A percentile compares a stretch with the other conserved stretches of the same genome.
phyloP scores from a whole-genome alignment of 2,113 vertebrate species.

The Cygnus buccinator region DNA sequence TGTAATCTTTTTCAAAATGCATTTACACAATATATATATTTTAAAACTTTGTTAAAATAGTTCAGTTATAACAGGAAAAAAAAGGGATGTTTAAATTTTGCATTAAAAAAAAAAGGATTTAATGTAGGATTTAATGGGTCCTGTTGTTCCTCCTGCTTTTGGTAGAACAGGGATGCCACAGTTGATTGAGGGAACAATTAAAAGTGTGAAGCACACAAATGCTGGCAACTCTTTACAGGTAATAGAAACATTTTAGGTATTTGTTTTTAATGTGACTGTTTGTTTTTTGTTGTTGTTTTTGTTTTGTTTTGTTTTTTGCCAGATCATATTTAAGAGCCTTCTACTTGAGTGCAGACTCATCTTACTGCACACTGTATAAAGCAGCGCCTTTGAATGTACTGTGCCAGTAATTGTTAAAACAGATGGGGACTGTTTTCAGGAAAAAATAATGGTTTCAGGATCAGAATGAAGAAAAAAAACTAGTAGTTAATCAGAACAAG shows the following conservation, averaged over 20 bases:
- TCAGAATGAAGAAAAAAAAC: constrained; percentile 14
- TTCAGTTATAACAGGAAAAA: neutral
- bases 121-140: neutral
- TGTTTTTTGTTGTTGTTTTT: too few relatives aligned
- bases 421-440: constrained; percentile 9
- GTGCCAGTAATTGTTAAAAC: constrained; percentile 32
- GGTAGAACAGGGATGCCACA: neutral
- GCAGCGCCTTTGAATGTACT: constrained; percentile 1
- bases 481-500: constrained; percentile 20
- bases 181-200: neutral
- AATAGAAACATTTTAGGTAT: neutral
- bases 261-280: neutral
- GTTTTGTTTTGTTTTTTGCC: neutral
- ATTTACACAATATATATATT: neutral
- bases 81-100: neutral
- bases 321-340: neutral
- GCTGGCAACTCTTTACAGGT: neutral
- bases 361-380: constrained; percentile 22
- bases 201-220: neutral
- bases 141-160: neutral
- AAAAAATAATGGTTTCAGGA: neutral
- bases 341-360: constrained; percentile 1
- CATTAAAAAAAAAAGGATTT: neutral
- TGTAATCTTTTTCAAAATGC: neutral
- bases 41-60: neutral